Percentiles rank a stretch among this genome's conserved stretches.
Evolutionary conservation across 2,113 vertebrate species (phyloP).

Genomic region (Propithecus coquereli): DNA sequence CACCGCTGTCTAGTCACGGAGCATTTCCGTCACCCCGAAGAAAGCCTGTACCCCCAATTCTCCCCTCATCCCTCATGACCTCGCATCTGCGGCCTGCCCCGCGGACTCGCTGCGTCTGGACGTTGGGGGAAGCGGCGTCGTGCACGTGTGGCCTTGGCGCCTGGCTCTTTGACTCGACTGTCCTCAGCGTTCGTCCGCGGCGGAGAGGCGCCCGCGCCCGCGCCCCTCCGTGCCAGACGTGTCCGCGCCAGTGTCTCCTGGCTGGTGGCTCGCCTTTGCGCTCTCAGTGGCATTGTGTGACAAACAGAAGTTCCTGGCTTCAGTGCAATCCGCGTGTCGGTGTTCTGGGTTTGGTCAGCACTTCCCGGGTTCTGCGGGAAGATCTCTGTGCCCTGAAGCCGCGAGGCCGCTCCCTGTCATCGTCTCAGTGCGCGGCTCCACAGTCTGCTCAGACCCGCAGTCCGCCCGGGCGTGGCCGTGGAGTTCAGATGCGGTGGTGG

Average conservation of each 20-base stretch:
- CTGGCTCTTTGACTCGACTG: not conserved
- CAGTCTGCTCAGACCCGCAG: not conserved
- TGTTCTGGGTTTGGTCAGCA: not conserved
- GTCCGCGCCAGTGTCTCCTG: not conserved
- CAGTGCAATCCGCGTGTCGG: not conserved
- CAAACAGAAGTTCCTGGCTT: not conserved
- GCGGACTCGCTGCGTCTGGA: no score
- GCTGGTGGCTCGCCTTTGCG: not conserved
- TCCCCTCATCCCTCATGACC: not conserved
- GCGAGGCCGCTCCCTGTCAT: fast-evolving
- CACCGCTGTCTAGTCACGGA: not conserved
- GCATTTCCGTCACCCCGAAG: not conserved
- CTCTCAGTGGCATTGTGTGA: not conserved
- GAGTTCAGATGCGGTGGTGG: not conserved
- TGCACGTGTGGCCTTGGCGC: not conserved
- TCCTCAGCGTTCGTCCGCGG: not conserved
- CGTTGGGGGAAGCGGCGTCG: not conserved
- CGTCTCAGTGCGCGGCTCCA: not conserved
- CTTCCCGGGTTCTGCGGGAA: not conserved
- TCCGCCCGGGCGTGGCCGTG: not conserved
- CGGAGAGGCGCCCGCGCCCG: no score
- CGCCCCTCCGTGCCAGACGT: no score
- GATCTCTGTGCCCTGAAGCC: not conserved
- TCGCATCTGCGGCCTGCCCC: not conserved
- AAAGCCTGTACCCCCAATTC: not conserved